phyloP scores from a whole-genome alignment of 2,113 vertebrate genomes.

The Misgurnus mizolepis region DNA sequence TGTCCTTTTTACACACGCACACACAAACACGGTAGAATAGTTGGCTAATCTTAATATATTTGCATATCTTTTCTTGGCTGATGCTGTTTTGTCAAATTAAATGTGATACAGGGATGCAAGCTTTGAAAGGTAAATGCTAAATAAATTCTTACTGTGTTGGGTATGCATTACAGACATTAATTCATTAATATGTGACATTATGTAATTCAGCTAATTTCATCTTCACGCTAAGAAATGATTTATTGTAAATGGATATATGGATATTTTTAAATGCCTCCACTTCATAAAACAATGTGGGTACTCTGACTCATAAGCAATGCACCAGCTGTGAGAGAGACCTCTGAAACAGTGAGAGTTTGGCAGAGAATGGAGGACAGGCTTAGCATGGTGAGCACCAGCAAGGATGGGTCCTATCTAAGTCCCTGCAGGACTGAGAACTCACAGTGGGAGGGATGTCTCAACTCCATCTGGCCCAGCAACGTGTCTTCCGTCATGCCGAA shows the following conservation, averaged over 20 bases:
- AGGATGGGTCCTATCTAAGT: slow-evolving; percentile 49
- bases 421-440: slow-evolving; percentile 57
- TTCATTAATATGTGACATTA: neutral
- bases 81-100: neutral
- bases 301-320: slow-evolving; percentile 61
- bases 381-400: slow-evolving; percentile 53
- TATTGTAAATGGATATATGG: slow-evolving; percentile 18
- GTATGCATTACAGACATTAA: neutral
- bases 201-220: neutral
- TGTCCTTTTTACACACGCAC: slow-evolving; percentile 9
- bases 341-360: slow-evolving; percentile 67
- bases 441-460: slow-evolving; percentile 52
- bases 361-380: slow-evolving; percentile 60
- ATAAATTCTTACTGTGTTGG: neutral
- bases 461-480: slow-evolving; percentile 56
- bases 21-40: slow-evolving; percentile 1
- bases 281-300: slow-evolving; percentile 43
- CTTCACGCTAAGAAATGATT: neutral
- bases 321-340: slow-evolving; percentile 68
- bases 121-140: neutral
- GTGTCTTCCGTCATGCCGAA: slow-evolving; percentile 36
- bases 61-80: slow-evolving; percentile 14
- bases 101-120: neutral
- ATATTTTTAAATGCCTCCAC: slow-evolving; percentile 40
- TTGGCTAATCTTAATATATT: slow-evolving; percentile 24